Percentiles rank a stretch among this genome's conserved stretches.
phyloP scores from a whole-genome alignment of 2,113 vertebrate genomes.

The Sula dactylatra region DNA sequence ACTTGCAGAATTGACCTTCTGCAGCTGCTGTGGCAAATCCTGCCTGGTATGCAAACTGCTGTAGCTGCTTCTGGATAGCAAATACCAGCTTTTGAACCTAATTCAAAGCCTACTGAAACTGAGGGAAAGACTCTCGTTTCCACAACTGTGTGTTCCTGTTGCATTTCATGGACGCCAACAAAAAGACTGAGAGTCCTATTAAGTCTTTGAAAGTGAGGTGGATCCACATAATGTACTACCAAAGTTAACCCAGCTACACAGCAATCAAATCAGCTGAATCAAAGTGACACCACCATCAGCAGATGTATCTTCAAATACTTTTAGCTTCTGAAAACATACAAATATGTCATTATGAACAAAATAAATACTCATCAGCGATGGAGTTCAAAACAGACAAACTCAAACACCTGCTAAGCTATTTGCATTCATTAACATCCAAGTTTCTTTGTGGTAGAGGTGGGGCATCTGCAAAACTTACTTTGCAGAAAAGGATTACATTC shows the following conservation, averaged over 20 bases:
- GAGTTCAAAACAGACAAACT: neutral
- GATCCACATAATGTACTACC: neutral
- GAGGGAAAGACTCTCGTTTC: neutral
- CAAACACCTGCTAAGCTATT: slow-evolving; percentile 48
- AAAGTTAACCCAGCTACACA: neutral
- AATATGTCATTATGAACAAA: slow-evolving; percentile 50
- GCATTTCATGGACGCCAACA: neutral
- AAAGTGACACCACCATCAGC: slow-evolving; percentile 22
- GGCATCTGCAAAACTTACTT: neutral
- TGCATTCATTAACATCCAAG: slow-evolving; percentile 26
- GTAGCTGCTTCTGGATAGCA: neutral
- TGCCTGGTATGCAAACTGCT: neutral
- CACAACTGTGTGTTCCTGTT: neutral
- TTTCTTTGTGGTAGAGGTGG: neutral
- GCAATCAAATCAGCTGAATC: slow-evolving; percentile 33
- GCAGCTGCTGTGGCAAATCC: neutral
- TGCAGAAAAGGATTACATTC: neutral
- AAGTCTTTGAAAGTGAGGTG: neutral
- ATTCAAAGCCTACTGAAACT: neutral
- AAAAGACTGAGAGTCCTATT: neutral
- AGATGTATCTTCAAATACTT: slow-evolving; percentile 52
- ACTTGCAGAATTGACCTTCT: neutral
- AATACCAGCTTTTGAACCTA: neutral
- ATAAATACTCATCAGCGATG: slow-evolving; percentile 38
- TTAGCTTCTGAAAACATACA: slow-evolving; percentile 33